Percentiles rank a stretch among this genome's conserved stretches.
Conservation (phyloP, 2,888 invertebrate species). For the Julus scandinavius region DNA sequence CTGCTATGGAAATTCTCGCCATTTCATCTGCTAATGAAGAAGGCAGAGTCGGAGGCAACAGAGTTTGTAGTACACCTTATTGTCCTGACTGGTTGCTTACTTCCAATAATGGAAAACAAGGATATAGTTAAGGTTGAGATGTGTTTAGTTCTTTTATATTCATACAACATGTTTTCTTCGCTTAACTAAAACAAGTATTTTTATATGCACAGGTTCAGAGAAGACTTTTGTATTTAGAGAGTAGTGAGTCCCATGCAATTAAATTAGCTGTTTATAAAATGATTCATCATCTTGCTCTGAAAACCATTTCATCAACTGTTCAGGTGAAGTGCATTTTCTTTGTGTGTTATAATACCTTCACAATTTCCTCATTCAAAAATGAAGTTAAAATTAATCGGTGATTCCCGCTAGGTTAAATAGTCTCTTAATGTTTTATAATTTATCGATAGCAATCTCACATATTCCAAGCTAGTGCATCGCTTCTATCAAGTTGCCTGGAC, state of each 20-base stretch:
- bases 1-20: neutral
- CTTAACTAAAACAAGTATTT: neutral
- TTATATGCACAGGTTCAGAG: neutral
- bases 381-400: neutral
- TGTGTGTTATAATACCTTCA: neutral
- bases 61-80: neutral
- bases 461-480: neutral
- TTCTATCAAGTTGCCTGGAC: neutral
- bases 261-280: neutral
- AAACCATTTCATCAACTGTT: neutral
- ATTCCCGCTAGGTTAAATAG: too few relatives aligned
- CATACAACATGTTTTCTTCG: neutral
- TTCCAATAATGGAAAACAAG: neutral
- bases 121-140: neutral
- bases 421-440: neutral
- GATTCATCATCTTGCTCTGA: neutral
- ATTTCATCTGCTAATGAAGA: neutral
- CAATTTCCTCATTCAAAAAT: neutral
- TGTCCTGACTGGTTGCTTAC: neutral
- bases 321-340: neutral
- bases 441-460: neutral
- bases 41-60: neutral
- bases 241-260: neutral
- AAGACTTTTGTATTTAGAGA: neutral
- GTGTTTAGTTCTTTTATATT: too few relatives aligned